These are phyloP conservation scores for Mormyrops boulengeri DNA, from an alignment of 2,797 vertebrate genomes.

Conservation along the genomic window DNA sequence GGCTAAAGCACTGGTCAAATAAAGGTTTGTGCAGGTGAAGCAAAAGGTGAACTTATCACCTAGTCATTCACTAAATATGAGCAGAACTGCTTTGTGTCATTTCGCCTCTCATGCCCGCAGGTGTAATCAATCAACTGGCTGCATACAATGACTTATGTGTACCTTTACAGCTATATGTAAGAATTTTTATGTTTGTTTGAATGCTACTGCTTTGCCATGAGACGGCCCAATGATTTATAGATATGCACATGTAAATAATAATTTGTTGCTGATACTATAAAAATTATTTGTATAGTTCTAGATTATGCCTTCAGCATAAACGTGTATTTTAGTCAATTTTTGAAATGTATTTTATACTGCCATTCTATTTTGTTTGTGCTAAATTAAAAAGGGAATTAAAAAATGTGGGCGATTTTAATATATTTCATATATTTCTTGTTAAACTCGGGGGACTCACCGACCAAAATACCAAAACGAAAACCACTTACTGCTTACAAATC, in stretches of 20 bases:
- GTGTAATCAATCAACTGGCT: not conserved
- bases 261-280: constrained; percentile 5
- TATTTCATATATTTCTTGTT: not conserved
- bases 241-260: constrained; percentile 20
- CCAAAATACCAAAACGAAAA: not conserved
- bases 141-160: constrained; percentile 3
- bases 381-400: not conserved
- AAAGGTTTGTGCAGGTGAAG: not conserved
- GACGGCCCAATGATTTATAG: constrained; percentile 5
- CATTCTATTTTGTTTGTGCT: constrained; percentile 10
- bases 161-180: not conserved
- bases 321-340: constrained; percentile 7
- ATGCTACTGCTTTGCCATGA: not conserved
- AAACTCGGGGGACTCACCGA: not conserved
- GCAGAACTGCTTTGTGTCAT: not conserved
- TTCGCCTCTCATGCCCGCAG: not conserved
- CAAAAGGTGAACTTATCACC: not conserved
- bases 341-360: constrained; percentile 20
- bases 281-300: constrained; percentile 7
- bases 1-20: not conserved
- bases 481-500: not conserved
- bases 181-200: not conserved
- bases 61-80: not conserved
- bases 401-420: not conserved
- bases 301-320: not conserved